Base-by-base conservation (phyloP, 2,888 invertebrate genomes). In the Sarcophaga caerulescens region DNA sequence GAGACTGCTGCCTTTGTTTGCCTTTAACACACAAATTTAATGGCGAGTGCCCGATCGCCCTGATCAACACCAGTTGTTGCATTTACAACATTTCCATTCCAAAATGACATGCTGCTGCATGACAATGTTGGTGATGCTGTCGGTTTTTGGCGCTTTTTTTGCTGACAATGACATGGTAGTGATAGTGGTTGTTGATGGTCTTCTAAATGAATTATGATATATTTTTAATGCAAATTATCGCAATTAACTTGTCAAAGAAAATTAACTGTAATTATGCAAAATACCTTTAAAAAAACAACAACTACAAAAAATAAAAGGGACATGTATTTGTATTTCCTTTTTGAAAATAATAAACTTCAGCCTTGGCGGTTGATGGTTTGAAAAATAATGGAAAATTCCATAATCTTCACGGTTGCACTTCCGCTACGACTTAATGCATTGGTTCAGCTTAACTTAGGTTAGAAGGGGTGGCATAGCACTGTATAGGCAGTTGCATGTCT, bases 181-280 rank as follows among this genome's bases (percentile, higher is more conserved):
- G 35, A 65, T 35, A 35, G 35, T 35, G 35, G 65, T 74, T 75
- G 84, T 44, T 69, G 81, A 83, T 85, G 69, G 83, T 66, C 77
- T 66, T 66, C 73, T 77, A 87, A 87, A 88, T 90, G 89, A 90
- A 90, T 90, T 90, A 91, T 91, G 91, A 92, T 92, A 91, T 91
- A 90, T 91, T 91, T 86, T 90, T 88, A 89, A 88, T 86, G 89
- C 91, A 91, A 91, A 91, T 91, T 92, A 90, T 90, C 84, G 89
- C 91, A 89, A 91, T 91, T 92, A 92, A 91, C 87, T 90, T 91
- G 91, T 91, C 91, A 91, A 89, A 88, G 89, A 85, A 90, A 92
- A 91, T 92, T 90, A 91, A 89, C 89, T 85, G 89, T 89, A 90
- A 90, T 91, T 90, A 91, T 89, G 89, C 88, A 85, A 87, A 87